Conservation (phyloP, 1,140 invertebrate genomes). For the Drosophila sucinea region DNA sequence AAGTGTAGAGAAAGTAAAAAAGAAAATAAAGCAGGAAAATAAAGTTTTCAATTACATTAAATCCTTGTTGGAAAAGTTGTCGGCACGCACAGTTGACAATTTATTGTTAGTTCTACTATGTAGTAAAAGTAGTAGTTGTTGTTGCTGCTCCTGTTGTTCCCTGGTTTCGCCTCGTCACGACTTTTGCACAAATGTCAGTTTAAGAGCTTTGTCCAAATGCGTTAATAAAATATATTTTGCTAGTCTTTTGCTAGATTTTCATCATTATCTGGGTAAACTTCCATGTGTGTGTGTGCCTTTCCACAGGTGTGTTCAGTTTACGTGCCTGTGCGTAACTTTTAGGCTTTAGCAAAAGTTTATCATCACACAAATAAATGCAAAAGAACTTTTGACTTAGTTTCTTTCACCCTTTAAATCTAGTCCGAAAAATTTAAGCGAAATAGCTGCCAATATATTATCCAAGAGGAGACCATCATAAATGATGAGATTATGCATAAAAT, state of each 20-base stretch:
- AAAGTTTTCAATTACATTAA: slow-evolving; percentile 81
- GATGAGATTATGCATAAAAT: slow-evolving; percentile 70
- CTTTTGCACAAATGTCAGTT: slow-evolving; percentile 50
- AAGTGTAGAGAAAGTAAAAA: neutral
- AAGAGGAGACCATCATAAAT: slow-evolving; percentile 55
- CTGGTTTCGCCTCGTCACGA: slow-evolving; percentile 12
- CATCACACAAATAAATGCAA: neutral
- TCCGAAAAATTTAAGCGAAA: slow-evolving; percentile 1
- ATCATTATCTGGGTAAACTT: slow-evolving; percentile 58
- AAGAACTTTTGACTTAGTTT: neutral
- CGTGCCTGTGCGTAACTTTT: slow-evolving; percentile 45
- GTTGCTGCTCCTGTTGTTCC: no score
- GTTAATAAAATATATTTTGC: slow-evolving; percentile 57
- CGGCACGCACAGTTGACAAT: slow-evolving; percentile 75
- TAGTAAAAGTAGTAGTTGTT: slow-evolving; percentile 13
- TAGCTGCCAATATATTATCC: slow-evolving; percentile 68
- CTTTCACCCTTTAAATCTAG: slow-evolving; percentile 1
- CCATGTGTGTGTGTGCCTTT: slow-evolving; percentile 9
- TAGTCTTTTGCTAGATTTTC: slow-evolving; percentile 16
- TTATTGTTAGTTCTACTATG: slow-evolving; percentile 57
- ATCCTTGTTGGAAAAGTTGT: slow-evolving; percentile 61
- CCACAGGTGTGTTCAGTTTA: slow-evolving; percentile 59
- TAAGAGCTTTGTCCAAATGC: slow-evolving; percentile 64
- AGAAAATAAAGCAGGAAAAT: slow-evolving; percentile 42
- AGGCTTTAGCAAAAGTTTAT: slow-evolving; percentile 48